These are phyloP conservation scores for Melanotaenia pygmaea DNA, from an alignment of 2,797 vertebrate species.

Conservation along the genomic window DNA sequence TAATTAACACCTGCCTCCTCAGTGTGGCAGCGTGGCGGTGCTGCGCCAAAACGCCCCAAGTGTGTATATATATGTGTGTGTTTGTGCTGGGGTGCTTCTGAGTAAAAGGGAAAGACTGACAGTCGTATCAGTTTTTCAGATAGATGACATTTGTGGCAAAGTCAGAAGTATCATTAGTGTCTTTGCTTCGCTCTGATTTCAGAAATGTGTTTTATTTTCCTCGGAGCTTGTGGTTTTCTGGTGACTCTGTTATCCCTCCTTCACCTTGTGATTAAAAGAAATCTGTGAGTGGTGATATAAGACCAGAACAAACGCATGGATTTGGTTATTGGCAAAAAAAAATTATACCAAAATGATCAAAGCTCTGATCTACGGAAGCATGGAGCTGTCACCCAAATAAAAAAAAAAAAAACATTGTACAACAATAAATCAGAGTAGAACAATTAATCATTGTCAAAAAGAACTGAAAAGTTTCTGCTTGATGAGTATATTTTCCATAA, in stretches of 20 bases:
- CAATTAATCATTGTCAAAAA: no score
- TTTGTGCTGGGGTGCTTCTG: slow-evolving; percentile 3
- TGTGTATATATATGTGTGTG: slow-evolving; percentile 24
- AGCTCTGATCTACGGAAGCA: not conserved
- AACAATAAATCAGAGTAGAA: no score
- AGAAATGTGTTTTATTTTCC: slow-evolving; percentile 45
- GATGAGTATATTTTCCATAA: no score
- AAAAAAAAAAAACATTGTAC: no score
- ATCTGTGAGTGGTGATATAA: slow-evolving; percentile 16
- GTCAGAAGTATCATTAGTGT: slow-evolving; percentile 55
- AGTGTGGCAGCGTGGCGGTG: slow-evolving; percentile 56
- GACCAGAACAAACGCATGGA: slow-evolving; percentile 24
- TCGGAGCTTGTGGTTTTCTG: slow-evolving; percentile 35
- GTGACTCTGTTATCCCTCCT: slow-evolving; percentile 12
- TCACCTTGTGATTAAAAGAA: slow-evolving; percentile 1
- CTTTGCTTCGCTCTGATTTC: slow-evolving; percentile 30
- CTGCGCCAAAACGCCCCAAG: slow-evolving; percentile 46
- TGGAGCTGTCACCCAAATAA: no score
- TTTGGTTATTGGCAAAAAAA: not conserved
- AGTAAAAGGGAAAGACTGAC: slow-evolving; percentile 34
- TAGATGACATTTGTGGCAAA: slow-evolving; percentile 37
- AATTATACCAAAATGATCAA: not conserved
- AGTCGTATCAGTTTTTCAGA: slow-evolving; percentile 36
- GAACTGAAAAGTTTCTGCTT: no score
- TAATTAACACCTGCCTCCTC: slow-evolving; percentile 82